Evolutionary conservation across 2,797 vertebrate species (phyloP).

Genomic region (Spea hammondii): DNA sequence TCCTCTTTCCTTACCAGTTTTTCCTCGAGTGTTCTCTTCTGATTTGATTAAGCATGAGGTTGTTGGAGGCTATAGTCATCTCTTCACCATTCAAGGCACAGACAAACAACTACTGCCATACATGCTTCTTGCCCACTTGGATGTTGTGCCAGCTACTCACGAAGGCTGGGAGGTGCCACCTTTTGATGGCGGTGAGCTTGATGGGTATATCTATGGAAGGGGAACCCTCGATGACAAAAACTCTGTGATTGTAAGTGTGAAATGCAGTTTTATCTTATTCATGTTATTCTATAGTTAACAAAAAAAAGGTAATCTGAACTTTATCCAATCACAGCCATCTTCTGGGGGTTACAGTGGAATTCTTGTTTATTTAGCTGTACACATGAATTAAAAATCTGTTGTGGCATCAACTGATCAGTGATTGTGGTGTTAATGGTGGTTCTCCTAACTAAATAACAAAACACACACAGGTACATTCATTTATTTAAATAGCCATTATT

Average conservation of each 20-base stretch:
- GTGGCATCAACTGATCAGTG: too few relatives aligned
- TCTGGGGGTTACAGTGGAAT: too few relatives aligned
- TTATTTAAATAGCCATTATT: too few relatives aligned
- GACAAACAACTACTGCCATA: constrained; percentile 77
- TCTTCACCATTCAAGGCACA: constrained; percentile 80
- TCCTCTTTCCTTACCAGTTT: constrained; percentile 68
- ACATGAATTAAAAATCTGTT: too few relatives aligned
- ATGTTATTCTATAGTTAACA: too few relatives aligned
- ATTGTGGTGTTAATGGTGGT: too few relatives aligned
- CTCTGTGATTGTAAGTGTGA: constrained; percentile 75
- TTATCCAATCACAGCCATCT: too few relatives aligned
- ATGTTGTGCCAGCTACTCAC: constrained; percentile 87
- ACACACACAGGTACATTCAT: too few relatives aligned
- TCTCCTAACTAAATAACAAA: too few relatives aligned
- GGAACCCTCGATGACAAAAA: constrained; percentile 91
- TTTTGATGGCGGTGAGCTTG: constrained; percentile 83
- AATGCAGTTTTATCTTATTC: neutral
- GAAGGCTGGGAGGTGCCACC: constrained; percentile 89
- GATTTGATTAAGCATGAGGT: constrained; percentile 81
- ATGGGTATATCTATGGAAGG: constrained; percentile 91
- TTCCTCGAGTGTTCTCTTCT: constrained; percentile 85
- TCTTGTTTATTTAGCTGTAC: too few relatives aligned
- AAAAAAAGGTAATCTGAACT: too few relatives aligned
- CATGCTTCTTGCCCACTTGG: constrained; percentile 89
- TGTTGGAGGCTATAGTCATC: constrained; percentile 85